phyloP scores from a whole-genome alignment of 2,113 vertebrate genomes.

The Columba livia region DNA sequence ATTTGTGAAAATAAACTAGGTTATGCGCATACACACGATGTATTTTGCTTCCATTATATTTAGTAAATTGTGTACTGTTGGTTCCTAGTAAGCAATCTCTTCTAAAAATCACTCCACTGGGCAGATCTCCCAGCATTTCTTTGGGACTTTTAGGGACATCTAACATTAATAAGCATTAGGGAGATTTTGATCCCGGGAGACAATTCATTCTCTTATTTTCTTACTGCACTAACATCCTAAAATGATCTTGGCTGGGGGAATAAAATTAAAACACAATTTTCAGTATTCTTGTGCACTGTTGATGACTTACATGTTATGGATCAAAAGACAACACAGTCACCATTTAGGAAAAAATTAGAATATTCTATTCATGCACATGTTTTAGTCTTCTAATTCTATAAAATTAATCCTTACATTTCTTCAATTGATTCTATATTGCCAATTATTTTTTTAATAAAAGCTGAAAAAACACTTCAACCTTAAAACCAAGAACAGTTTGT shows the following conservation, averaged over 20 bases:
- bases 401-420: not conserved
- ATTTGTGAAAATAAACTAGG: not conserved
- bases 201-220: not conserved
- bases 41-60: not conserved
- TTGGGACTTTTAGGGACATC: not conserved
- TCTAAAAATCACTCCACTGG: not conserved
- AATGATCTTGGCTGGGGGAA: rapidly evolving
- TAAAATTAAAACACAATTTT: not conserved
- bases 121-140: not conserved
- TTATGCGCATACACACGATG: not conserved
- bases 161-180: not conserved
- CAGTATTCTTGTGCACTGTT: not conserved
- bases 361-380: not conserved
- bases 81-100: not conserved
- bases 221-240: not conserved
- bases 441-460: not conserved
- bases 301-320: not conserved
- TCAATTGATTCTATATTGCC: not conserved
- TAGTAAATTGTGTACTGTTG: not conserved
- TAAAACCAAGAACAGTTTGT: not conserved
- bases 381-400: not conserved
- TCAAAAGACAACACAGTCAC: not conserved
- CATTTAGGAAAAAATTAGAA: not conserved
- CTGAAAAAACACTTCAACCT: not conserved
- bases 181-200: not conserved